These are phyloP conservation scores for Panorpa germanica DNA, from an alignment of 2,888 invertebrate species.

Conservation along the genomic window DNA sequence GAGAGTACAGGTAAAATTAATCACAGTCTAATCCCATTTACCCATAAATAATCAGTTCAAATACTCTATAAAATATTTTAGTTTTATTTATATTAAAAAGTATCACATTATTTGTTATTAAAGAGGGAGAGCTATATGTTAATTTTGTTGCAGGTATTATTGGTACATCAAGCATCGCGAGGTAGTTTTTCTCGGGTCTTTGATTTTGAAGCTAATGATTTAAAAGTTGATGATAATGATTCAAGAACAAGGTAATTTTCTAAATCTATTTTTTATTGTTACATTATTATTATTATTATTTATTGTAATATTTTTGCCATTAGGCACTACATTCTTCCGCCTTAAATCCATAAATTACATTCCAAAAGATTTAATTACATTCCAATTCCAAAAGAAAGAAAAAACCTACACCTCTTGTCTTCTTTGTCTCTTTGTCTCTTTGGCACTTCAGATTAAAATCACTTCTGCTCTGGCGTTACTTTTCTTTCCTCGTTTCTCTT, in stretches of 20 bases:
- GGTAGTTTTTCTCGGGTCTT: conserved; percentile 87
- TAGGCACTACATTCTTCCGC: no score
- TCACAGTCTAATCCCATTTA: not conserved
- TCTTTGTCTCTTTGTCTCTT: no score
- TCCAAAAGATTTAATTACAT: no score
- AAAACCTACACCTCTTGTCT: no score
- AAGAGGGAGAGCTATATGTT: conserved; percentile 1
- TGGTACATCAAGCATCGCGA: conserved; percentile 80
- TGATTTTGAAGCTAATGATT: conserved; percentile 81
- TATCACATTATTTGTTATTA: conserved; percentile 5
- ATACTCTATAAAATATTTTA: conserved; percentile 8
- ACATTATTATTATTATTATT: conserved; percentile 3
- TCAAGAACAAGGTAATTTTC: conserved; percentile 46
- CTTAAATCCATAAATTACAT: no score
- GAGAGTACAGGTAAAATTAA: conserved; percentile 63
- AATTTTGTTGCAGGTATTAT: conserved; percentile 41
- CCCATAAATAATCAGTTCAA: conserved; percentile 3
- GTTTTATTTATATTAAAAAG: conserved; percentile 8
- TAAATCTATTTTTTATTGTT: conserved; percentile 8
- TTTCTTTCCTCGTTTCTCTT: no score
- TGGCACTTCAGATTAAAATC: no score
- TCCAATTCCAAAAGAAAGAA: no score
- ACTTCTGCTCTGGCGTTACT: no score
- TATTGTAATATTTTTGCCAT: no score
- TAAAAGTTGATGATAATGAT: conserved; percentile 62